Percentiles rank a stretch among this genome's conserved stretches.
These are phyloP conservation scores for Melanogrammus aeglefinus DNA, from an alignment of 2,797 vertebrate genomes.

Conservation along the genomic window DNA sequence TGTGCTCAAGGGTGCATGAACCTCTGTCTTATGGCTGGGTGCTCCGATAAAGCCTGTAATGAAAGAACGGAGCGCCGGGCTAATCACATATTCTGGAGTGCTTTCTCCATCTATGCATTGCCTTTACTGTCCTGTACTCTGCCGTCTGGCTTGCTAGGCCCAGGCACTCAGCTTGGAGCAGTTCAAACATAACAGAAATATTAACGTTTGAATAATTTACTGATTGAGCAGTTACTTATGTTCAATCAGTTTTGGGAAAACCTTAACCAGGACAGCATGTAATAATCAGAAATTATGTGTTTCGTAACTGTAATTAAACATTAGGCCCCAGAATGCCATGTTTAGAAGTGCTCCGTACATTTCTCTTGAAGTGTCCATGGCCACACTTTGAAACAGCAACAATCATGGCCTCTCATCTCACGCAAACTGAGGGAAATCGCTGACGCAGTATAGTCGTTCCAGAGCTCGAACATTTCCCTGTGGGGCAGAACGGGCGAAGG, in stretches of 20 bases:
- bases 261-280: not conserved
- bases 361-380: not conserved
- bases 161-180: not conserved
- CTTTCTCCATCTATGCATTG: constrained; percentile 54
- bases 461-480: constrained; percentile 8
- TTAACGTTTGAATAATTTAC: not conserved
- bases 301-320: not conserved
- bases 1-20: constrained; percentile 73
- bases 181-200: not conserved
- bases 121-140: not conserved
- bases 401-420: not conserved
- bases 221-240: not conserved
- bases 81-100: constrained; percentile 67
- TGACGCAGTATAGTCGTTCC: constrained; percentile 9
- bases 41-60: constrained; percentile 67
- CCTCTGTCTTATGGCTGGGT: constrained; percentile 63
- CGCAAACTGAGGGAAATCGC: not conserved
- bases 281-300: not conserved
- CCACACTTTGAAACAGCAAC: not conserved
- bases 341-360: not conserved
- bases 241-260: not conserved
- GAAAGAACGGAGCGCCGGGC: constrained; percentile 59
- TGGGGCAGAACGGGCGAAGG: not conserved
- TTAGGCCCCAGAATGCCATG: not conserved
- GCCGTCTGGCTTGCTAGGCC: not conserved